These are phyloP conservation scores for Heterodera filipjevi DNA, from an alignment of 2,888 invertebrate species.

Conservation along the genomic window DNA sequence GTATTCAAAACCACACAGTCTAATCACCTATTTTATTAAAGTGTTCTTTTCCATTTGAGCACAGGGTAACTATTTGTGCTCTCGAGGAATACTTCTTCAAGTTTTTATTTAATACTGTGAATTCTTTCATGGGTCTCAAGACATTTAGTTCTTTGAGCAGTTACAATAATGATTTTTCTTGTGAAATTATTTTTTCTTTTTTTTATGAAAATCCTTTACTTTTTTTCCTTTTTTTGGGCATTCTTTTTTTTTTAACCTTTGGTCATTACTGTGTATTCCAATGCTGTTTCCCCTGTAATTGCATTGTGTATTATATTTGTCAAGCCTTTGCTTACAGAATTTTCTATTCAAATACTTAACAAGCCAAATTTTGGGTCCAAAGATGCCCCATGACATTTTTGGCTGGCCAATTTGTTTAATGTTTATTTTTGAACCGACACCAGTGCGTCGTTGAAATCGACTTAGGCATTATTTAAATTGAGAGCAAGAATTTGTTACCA, in stretches of 20 bases:
- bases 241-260: constrained; percentile 24
- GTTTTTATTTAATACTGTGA: too few species aligned
- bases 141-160: neutral
- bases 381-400: constrained; percentile 13
- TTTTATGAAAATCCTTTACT: neutral
- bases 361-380: constrained; percentile 11
- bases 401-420: neutral
- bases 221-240: constrained; percentile 1
- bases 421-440: neutral
- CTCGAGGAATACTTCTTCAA: too few species aligned
- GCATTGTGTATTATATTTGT: constrained; percentile 9
- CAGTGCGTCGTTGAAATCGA: too few species aligned
- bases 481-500: too few species aligned
- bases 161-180: neutral
- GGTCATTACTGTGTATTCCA: constrained; percentile 5
- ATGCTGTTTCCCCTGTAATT: neutral
- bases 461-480: too few species aligned
- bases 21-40: too few species aligned
- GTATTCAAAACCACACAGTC: too few species aligned
- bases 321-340: neutral
- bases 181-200: neutral
- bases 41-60: too few species aligned
- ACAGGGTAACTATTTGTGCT: too few species aligned
- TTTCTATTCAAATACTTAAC: neutral
- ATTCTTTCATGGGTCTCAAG: too few species aligned